These are phyloP conservation scores for Tetragonisca angustula DNA, from an alignment of 2,888 invertebrate genomes.

Conservation along the genomic window DNA sequence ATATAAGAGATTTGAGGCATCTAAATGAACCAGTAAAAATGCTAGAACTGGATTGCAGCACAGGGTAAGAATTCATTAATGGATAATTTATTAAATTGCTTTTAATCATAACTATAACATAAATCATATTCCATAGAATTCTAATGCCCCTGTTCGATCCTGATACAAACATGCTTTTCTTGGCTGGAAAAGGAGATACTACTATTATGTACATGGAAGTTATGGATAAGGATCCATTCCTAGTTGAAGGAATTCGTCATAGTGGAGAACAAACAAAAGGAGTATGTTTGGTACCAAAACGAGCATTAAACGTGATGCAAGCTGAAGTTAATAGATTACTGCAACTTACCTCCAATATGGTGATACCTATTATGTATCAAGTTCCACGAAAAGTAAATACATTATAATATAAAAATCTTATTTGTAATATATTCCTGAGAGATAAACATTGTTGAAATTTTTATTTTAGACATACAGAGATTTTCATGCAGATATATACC, in stretches of 20 bases:
- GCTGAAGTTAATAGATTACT: slow-evolving; percentile 97
- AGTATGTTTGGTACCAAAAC: slow-evolving; percentile 95
- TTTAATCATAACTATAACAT: background rate
- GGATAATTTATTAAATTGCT: background rate
- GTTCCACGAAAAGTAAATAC: slow-evolving; percentile 92
- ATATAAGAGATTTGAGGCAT: slow-evolving; percentile 94
- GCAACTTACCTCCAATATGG: slow-evolving; percentile 93
- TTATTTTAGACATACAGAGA: slow-evolving; percentile 92
- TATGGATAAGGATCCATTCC: slow-evolving; percentile 93
- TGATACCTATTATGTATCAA: slow-evolving; percentile 97
- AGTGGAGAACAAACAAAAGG: slow-evolving; percentile 98
- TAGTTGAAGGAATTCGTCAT: slow-evolving; percentile 95
- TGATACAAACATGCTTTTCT: slow-evolving; percentile 97
- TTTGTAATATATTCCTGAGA: background rate
- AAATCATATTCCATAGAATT: slow-evolving; percentile 85
- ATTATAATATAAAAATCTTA: background rate
- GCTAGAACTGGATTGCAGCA: slow-evolving; percentile 93
- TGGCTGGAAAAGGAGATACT: slow-evolving; percentile 97
- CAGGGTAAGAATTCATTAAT: slow-evolving; percentile 86
- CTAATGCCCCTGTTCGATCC: slow-evolving; percentile 96
- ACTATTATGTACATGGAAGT: slow-evolving; percentile 96
- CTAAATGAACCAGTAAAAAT: slow-evolving; percentile 91
- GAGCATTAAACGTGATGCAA: slow-evolving; percentile 97
- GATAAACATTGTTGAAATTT: slow-evolving; percentile 6
- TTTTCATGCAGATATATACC: slow-evolving; percentile 97